phyloP scores from a whole-genome alignment of 2,113 vertebrate species.

The Meles meles region DNA sequence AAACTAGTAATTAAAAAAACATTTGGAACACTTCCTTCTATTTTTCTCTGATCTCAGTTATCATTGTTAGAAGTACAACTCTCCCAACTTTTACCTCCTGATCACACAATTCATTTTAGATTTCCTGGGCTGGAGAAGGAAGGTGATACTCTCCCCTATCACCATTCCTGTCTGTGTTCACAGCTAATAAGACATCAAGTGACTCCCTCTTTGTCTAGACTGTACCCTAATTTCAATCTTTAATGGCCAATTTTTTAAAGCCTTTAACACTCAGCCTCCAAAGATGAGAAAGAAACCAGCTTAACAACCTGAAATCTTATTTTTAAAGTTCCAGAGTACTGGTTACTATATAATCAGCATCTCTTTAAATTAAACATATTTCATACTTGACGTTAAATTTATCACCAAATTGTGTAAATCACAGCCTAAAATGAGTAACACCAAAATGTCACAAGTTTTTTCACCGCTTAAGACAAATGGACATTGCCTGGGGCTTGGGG shows the following conservation, averaged over 20 bases:
- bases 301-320: conserved; percentile 66
- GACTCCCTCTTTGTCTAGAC: conserved; percentile 87
- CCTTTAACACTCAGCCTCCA: conserved; percentile 3
- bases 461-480: conserved; percentile 18
- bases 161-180: conserved; percentile 85
- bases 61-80: background rate
- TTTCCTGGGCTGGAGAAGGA: background rate
- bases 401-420: conserved; percentile 20
- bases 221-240: conserved; percentile 65
- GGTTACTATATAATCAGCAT: background rate
- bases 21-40: background rate
- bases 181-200: conserved; percentile 83
- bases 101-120: conserved; percentile 41
- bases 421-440: background rate
- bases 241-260: conserved; percentile 26
- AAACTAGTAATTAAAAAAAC: background rate
- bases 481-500: background rate
- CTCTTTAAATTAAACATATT: conserved; percentile 18
- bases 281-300: conserved; percentile 45
- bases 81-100: conserved; percentile 64
- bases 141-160: background rate
- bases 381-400: background rate
- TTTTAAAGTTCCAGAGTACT: conserved; percentile 54
- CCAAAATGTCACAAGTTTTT: conserved; percentile 24
- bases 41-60: background rate